phyloP scores from a whole-genome alignment of 2,797 vertebrate genomes.

The Saguinus oedipus region DNA sequence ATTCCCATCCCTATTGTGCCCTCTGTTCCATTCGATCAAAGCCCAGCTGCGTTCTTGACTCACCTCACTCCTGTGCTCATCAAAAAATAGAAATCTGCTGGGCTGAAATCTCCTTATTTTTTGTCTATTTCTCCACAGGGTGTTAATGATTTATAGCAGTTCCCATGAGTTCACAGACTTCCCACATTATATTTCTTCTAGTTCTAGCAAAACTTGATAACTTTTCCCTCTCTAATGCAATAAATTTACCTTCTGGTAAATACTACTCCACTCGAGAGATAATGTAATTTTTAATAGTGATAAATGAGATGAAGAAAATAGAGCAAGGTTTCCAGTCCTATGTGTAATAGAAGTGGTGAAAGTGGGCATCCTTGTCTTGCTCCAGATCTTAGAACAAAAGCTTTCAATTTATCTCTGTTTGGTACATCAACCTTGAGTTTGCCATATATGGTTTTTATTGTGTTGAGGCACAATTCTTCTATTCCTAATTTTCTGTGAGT shows the following conservation, averaged over 20 bases:
- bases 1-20: fast-evolving
- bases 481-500: neutral
- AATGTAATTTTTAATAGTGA: neutral
- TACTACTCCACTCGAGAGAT: conserved; percentile 25
- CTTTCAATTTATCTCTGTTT: neutral
- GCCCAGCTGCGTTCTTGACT: neutral
- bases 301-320: neutral
- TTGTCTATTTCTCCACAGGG: neutral
- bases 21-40: neutral
- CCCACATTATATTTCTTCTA: conserved; percentile 43
- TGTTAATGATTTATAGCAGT: neutral
- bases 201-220: conserved; percentile 28
- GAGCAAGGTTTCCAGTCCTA: neutral
- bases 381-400: neutral
- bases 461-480: neutral
- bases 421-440: neutral
- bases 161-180: conserved; percentile 10
- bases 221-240: neutral
- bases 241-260: conserved; percentile 50
- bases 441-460: neutral
- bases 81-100: neutral
- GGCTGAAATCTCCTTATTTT: neutral
- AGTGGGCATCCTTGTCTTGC: neutral
- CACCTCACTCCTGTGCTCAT: neutral
- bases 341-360: neutral